These are phyloP conservation scores for Melolontha melolontha DNA, from an alignment of 2,888 invertebrate genomes.

Conservation along the genomic window DNA sequence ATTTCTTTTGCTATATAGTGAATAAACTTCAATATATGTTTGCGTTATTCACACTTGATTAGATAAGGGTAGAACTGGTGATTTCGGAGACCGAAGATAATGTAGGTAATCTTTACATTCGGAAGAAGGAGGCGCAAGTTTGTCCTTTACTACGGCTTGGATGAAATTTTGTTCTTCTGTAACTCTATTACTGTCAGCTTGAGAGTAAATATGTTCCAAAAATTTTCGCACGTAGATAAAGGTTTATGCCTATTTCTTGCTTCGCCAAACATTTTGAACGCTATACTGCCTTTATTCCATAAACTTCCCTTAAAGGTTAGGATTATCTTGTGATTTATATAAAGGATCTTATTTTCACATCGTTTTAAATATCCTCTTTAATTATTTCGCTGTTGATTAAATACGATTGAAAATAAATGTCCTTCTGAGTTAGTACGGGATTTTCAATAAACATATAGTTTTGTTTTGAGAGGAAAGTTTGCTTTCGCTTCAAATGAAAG, in stretches of 20 bases:
- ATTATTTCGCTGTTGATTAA: too few species aligned
- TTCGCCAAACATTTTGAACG: constrained; percentile 3
- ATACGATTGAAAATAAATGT: too few species aligned
- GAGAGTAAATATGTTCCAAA: constrained; percentile 16
- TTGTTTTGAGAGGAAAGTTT: too few species aligned
- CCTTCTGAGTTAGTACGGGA: too few species aligned
- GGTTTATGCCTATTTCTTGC: constrained; percentile 11
- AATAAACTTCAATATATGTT: constrained; percentile 30
- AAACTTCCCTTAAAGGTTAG: too few species aligned
- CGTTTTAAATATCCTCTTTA: too few species aligned
- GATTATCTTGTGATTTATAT: too few species aligned
- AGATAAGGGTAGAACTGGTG: constrained; percentile 23
- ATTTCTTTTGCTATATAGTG: constrained; percentile 3
- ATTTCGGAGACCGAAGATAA: constrained; percentile 3
- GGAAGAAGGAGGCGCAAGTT: not conserved
- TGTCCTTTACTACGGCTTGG: not conserved
- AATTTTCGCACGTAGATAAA: constrained; percentile 11
- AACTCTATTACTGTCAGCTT: constrained; percentile 20
- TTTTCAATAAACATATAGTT: too few species aligned
- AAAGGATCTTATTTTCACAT: too few species aligned
- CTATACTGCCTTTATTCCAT: too few species aligned
- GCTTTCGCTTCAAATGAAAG: too few species aligned
- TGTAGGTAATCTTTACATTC: constrained; percentile 30
- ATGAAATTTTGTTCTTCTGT: constrained; percentile 21
- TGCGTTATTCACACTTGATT: constrained; percentile 36